Base-by-base conservation (phyloP, 2,888 invertebrate genomes). In the Lymantria dispar region DNA sequence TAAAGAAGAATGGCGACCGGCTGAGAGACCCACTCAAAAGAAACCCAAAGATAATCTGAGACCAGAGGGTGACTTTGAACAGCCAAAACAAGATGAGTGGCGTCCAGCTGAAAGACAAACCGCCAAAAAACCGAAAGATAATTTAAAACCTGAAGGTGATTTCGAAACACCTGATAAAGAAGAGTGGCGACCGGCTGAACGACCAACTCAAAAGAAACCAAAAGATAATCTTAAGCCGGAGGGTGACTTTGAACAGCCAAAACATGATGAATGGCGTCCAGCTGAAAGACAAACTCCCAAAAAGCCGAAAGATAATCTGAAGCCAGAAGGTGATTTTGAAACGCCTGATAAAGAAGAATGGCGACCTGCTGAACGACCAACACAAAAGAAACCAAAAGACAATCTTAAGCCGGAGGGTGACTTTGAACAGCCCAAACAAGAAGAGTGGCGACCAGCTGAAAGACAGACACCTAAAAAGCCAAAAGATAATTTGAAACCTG, bases 41-140 rank as follows among this genome's bases (percentile, higher is more conserved):
- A 92, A 85, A 58, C 95, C 94, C 1, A 74, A 87, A 47, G 93
- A 92, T 57, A 94, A 94, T 65, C 70, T 94, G 0, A 85, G 77
- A 46, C 92, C 93, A 0, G 93, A 93, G 74, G 93, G 93, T 0
- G 91, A 92, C 0, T 85, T 92, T 58, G 86, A 91, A 44, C 72
- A 74, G 7, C 92, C 91, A 0, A 81, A 83, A 8, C 85, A 84
- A 0, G 78, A 85, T 3, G 72, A 79, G 67, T 85, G 74, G 64
- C 60, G 63, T 0, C 86, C 88, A 0, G 88, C 82, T 38, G 92
- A 92, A 58, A 70, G 92, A 42, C 92, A 90, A 0, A 78, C 78
- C 12, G 91, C 83, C 43, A 92, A 80, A 42, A 92, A 85, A 59
- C 95, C 94, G 1, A 72, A 87, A 51, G 93, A 92, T 56, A 94